Evolutionary conservation across 1,140 invertebrate genomes (phyloP), one percentile per base, ranked within the genome.

Genomic region (Battus philenor): DNA sequence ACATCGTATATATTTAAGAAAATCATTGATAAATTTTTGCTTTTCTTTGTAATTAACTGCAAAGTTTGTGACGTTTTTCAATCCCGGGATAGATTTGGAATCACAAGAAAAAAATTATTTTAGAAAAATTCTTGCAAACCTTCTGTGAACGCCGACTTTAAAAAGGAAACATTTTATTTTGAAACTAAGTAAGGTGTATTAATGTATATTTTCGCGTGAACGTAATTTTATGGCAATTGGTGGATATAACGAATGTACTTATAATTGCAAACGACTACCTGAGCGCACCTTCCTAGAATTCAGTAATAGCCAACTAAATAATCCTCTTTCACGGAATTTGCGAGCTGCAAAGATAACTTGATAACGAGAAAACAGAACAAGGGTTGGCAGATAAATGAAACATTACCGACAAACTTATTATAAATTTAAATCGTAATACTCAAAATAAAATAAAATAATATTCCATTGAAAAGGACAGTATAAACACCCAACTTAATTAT

Each of bases 241-340:
- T 39, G 9, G 60, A 44, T 45, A 20, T 44, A 59, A 54, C 71
- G 67, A 74, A 78, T 75, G 63, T 70, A 66, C 50, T 55, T 63
- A 38, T 39, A 39, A 39, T 55, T 67, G 38, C 44, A 48, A 59
- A 45, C 51, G 59, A 59, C 74, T 84, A 81, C 80, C 77, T 84
- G 79, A 62, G 49, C 47, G 43, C 70, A 69, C 74, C 73, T 84
- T 84, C 77, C 74, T 64, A 67, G 76, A 81, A 84, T 47, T 51
- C 68, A 65, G 73, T 76, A 79, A 83, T 81, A 69, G 67, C 59
- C 68, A 79, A 75, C 60, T 58, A 55, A 10, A 63, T 84, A 81
- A 81, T 84, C 80, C 77, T 74, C 68, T 78, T 71, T 66, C 62
- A 75, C 57, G 62, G 67, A 81, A 81, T 68, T 70, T 60, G 65